phyloP scores from a whole-genome alignment of 2,888 invertebrate species.

The Tupiocoris notatus region DNA sequence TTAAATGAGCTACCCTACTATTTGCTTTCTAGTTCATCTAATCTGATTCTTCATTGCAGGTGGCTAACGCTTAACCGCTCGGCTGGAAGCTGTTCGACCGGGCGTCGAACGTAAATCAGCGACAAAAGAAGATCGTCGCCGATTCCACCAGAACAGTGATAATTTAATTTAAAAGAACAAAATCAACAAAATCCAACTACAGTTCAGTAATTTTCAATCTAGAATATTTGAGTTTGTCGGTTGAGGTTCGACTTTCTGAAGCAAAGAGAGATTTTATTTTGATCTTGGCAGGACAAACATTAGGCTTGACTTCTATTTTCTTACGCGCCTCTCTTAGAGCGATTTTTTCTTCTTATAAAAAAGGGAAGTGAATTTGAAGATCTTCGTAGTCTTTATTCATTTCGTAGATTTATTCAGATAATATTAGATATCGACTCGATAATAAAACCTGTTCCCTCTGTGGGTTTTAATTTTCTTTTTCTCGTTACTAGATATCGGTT shows the following conservation, averaged over 20 bases:
- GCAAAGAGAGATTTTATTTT: background rate
- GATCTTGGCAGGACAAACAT: background rate
- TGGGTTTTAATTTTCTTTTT: background rate
- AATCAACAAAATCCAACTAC: too few species aligned
- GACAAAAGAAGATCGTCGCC: background rate
- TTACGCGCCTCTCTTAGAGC: background rate
- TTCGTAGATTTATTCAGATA: background rate
- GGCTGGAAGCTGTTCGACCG: too few species aligned
- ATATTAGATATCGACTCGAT: too few species aligned
- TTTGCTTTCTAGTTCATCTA: too few species aligned
- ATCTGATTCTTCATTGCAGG: conserved; percentile 15
- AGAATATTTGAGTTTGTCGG: background rate
- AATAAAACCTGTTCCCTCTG: background rate
- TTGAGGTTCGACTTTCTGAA: background rate
- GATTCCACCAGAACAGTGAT: background rate
- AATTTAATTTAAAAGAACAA: background rate
- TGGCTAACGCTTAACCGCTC: conserved; percentile 37
- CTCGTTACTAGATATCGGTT: too few species aligned
- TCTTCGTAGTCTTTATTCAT: background rate
- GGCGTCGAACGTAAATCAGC: background rate
- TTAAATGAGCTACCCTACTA: too few species aligned
- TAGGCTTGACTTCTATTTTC: background rate
- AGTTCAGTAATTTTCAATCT: background rate
- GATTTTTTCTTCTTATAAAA: background rate
- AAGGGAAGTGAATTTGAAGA: background rate